Conservation (phyloP, 1,140 invertebrate genomes). For the Drosophila melanogaster region Release_6_plus_ISO1_MT NT_033777.3:26432001-26432500, state of each 20-base stretch:
- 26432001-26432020: slow-evolving; percentile 8
- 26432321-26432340: slow-evolving; percentile 17
- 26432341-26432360: not conserved
- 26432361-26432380: not conserved
- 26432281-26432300: slow-evolving; percentile 40
- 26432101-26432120: slow-evolving; percentile 83
- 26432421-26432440: not conserved
- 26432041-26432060: slow-evolving; percentile 22
- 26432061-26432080: slow-evolving; percentile 63
- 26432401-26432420: not conserved
- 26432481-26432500: no score
- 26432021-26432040: slow-evolving; percentile 10
- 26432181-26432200: slow-evolving; percentile 39
- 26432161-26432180: slow-evolving; percentile 56
- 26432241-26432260: slow-evolving; percentile 71
- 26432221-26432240: slow-evolving; percentile 40
- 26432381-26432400: not conserved
- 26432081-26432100: slow-evolving; percentile 77
- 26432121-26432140: slow-evolving; percentile 80
- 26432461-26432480: no score
- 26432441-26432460: no score
- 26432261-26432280: slow-evolving; percentile 81
- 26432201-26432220: slow-evolving; percentile 55
- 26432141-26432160: slow-evolving; percentile 65
- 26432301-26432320: slow-evolving; percentile 8